Evolutionary conservation across 2,113 vertebrate species (phyloP).

Genomic region (Pachyramphus minor): DNA sequence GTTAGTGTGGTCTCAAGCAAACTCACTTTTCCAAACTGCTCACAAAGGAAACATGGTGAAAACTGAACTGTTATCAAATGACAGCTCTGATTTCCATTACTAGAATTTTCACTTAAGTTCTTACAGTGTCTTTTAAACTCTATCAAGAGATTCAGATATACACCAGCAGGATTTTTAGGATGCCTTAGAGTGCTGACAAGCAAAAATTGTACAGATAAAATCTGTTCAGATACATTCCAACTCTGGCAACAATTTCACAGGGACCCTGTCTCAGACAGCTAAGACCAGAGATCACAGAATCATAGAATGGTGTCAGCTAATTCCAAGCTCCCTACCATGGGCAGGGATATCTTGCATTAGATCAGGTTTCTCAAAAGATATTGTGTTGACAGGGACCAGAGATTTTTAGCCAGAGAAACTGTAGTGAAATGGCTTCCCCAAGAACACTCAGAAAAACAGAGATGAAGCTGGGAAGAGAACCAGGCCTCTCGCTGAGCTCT

Average conservation of each 20-base stretch:
- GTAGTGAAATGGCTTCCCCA: fast-evolving
- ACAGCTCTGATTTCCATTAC: not conserved
- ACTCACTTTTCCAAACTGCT: not conserved
- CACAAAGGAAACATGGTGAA: not conserved
- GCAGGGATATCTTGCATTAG: not conserved
- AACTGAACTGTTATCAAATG: not conserved
- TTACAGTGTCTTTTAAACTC: not conserved
- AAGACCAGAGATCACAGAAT: not conserved
- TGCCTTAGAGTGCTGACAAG: not conserved
- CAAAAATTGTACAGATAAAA: not conserved
- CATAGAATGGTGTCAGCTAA: not conserved
- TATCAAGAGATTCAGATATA: not conserved
- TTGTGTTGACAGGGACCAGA: not conserved
- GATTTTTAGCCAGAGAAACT: not conserved
- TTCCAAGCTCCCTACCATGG: not conserved
- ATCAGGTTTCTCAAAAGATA: not conserved
- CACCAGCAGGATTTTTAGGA: not conserved
- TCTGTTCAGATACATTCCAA: not conserved
- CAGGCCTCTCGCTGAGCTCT: not conserved
- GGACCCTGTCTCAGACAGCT: not conserved
- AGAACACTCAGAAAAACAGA: not conserved
- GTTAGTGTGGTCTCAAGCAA: not conserved
- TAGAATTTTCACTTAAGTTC: not conserved
- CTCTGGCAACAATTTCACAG: not conserved
- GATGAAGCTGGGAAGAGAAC: not conserved